Conservation (phyloP, 1,140 invertebrate species). For the Meloidogyne chitwoodi region DNA sequence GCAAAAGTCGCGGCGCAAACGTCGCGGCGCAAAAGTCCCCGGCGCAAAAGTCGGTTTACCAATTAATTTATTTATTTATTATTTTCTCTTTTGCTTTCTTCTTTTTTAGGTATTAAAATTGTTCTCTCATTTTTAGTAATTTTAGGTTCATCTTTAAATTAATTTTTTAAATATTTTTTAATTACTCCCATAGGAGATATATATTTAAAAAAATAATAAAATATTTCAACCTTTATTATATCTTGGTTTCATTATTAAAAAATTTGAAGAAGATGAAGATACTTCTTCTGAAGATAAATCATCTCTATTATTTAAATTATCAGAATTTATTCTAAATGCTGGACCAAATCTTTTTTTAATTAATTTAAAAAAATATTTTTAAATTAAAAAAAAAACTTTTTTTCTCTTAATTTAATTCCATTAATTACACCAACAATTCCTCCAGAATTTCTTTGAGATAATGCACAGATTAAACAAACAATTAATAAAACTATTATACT, state of each 20-base stretch:
- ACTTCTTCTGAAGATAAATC: neutral
- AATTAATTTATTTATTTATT: too few species aligned
- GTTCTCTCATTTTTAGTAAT: neutral
- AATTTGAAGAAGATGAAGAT: neutral
- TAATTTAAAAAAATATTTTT: too few species aligned
- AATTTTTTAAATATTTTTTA: neutral
- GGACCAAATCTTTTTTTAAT: neutral
- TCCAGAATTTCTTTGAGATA: conserved; percentile 3
- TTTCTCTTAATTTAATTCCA: neutral
- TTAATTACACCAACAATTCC: neutral
- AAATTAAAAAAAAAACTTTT: too few species aligned
- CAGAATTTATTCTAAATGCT: neutral
- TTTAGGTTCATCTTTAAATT: neutral
- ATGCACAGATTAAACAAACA: conserved; percentile 43
- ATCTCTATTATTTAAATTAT: neutral
- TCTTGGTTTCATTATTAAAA: neutral
- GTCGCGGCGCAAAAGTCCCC: too few species aligned
- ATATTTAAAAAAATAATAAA: neutral
- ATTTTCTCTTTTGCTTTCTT: too few species aligned
- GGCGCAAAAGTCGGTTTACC: too few species aligned
- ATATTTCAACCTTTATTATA: neutral
- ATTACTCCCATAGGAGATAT: neutral
- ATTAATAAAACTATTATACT: conserved; percentile 33
- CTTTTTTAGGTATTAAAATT: neutral
- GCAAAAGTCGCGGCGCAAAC: too few species aligned